A percentile compares a stretch with the other conserved stretches of the same genome.
Conservation (phyloP, 2,113 vertebrate genomes). For the Myotis brandtii region DNA sequence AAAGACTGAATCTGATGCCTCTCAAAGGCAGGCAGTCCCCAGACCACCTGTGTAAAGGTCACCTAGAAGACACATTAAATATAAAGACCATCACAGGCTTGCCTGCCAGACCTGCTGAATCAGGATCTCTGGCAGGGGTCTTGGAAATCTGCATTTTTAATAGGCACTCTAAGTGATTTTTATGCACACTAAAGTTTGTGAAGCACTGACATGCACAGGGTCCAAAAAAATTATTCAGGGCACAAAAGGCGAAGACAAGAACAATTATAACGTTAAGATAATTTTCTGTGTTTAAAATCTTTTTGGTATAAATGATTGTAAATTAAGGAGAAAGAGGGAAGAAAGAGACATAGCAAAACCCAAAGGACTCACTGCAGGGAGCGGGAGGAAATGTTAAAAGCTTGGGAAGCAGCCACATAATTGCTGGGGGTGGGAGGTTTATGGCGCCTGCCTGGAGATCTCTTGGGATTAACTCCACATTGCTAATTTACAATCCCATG, state of each 20-base stretch:
- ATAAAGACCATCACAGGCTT: background rate
- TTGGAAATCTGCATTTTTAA: slow-evolving; percentile 56
- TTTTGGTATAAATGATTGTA: slow-evolving; percentile 8
- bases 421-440: slow-evolving; percentile 33
- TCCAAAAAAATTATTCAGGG: slow-evolving; percentile 39
- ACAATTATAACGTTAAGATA: background rate
- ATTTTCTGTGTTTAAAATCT: background rate
- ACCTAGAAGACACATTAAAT: background rate
- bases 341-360: background rate
- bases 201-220: background rate
- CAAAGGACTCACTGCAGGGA: slow-evolving; percentile 13
- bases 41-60: background rate
- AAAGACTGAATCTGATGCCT: slow-evolving; percentile 23
- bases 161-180: slow-evolving; percentile 6
- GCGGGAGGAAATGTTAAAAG: slow-evolving; percentile 76
- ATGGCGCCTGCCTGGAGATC: slow-evolving; percentile 71
- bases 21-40: background rate
- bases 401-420: slow-evolving; percentile 75
- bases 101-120: slow-evolving; percentile 38
- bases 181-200: background rate
- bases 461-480: slow-evolving; percentile 77
- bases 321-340: background rate
- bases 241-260: background rate
- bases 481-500: slow-evolving; percentile 86
- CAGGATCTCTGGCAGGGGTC: too few species aligned